Evolutionary conservation across 2,113 vertebrate species (phyloP).

Genomic region (Xiphophorus hellerii): DNA sequence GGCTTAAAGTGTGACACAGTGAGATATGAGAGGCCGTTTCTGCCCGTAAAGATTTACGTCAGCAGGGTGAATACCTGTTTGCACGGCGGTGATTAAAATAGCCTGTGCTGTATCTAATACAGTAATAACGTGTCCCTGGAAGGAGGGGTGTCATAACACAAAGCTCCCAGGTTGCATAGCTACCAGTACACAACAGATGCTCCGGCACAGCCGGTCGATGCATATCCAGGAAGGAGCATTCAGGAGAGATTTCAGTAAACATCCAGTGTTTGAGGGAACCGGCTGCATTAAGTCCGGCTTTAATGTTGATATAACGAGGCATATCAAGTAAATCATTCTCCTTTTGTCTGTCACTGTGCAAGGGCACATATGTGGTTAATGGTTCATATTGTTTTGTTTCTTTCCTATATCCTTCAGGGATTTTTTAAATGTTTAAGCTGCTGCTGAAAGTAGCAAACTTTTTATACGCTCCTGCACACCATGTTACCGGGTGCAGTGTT

Average conservation of each 20-base stretch:
- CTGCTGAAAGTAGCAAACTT: constrained; percentile 30
- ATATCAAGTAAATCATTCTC: constrained; percentile 12
- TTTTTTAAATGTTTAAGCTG: constrained; percentile 51
- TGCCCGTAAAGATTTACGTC: constrained; percentile 38
- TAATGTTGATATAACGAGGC: constrained; percentile 16
- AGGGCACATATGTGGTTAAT: constrained; percentile 57
- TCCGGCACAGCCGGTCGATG: constrained; percentile 51
- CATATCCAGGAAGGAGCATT: constrained; percentile 50
- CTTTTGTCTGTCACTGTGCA: constrained; percentile 25
- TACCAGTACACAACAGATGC: constrained; percentile 68
- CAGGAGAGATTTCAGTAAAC: constrained; percentile 51
- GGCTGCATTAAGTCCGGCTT: not conserved
- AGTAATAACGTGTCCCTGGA: constrained; percentile 71
- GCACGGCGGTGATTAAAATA: constrained; percentile 57
- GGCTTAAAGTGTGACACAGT: constrained; percentile 27
- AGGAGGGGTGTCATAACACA: constrained; percentile 71
- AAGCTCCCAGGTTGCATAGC: constrained; percentile 68
- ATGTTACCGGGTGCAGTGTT: not conserved
- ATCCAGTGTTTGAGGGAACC: constrained; percentile 18
- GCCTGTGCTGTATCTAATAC: constrained; percentile 68
- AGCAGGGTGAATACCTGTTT: constrained; percentile 49
- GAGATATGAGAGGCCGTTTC: constrained; percentile 39
- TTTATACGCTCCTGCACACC: constrained; percentile 37
- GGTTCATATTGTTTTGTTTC: constrained; percentile 52
- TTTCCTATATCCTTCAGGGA: constrained; percentile 23